phyloP scores from a whole-genome alignment of 2,113 vertebrate genomes.

The Proteles cristata region DNA sequence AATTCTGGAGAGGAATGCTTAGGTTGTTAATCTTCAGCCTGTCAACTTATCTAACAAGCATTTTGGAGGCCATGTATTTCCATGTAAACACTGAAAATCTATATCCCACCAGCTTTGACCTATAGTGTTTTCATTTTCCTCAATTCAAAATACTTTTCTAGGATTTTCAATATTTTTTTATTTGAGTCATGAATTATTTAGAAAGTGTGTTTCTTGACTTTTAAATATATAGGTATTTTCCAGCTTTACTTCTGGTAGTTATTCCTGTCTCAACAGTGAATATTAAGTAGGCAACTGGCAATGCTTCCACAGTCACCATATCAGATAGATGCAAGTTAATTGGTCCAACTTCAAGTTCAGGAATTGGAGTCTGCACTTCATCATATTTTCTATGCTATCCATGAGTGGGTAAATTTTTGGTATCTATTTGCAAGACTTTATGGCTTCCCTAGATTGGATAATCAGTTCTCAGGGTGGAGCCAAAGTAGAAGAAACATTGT shows the following conservation, averaged over 20 bases:
- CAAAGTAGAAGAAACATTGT: neutral
- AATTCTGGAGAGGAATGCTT: neutral
- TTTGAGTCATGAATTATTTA: neutral
- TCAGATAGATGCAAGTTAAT: neutral
- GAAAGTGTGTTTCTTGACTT: neutral
- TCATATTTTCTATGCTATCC: neutral
- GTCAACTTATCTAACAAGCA: neutral
- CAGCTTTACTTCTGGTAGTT: neutral
- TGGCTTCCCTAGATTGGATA: neutral
- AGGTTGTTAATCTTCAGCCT: neutral
- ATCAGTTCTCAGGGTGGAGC: neutral
- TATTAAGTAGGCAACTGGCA: neutral
- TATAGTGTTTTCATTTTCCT: neutral
- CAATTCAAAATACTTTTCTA: neutral
- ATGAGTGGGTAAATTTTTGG: neutral
- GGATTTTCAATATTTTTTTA: neutral
- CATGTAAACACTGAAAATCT: neutral
- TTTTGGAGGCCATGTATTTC: neutral
- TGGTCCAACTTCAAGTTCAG: neutral
- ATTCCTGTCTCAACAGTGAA: neutral
- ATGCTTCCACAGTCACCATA: neutral
- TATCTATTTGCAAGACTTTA: neutral
- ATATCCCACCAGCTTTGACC: neutral
- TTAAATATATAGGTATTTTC: neutral
- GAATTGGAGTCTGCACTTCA: neutral